Evolutionary conservation across 2,113 vertebrate genomes (phyloP).

Genomic region (Stomatorhinus ivindoensis): DNA sequence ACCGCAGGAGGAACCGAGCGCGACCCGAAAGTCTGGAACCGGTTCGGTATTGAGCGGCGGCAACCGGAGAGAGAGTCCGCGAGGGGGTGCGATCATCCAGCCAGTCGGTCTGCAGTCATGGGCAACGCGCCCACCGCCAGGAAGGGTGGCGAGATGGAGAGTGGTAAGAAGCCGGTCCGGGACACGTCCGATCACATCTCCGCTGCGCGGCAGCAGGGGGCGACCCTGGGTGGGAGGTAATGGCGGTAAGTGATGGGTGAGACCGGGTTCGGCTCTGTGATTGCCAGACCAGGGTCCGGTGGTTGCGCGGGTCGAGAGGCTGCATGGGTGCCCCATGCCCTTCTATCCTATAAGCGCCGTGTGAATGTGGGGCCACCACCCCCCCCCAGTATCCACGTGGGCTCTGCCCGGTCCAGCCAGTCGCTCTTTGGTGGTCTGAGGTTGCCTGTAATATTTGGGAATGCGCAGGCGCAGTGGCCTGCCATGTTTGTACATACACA

Average conservation of each 20-base stretch:
- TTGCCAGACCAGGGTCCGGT: background rate
- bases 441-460: background rate
- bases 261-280: background rate
- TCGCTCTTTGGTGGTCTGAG: background rate
- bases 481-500: background rate
- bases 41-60: background rate
- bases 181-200: background rate
- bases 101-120: slow-evolving; percentile 67
- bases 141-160: slow-evolving; percentile 84
- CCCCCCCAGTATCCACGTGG: background rate
- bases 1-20: background rate
- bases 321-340: no score
- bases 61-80: background rate
- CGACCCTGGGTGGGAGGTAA: background rate
- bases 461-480: background rate
- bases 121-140: slow-evolving; percentile 87
- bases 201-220: background rate
- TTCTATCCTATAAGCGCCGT: background rate
- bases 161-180: slow-evolving; percentile 55
- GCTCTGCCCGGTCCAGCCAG: background rate
- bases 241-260: background rate
- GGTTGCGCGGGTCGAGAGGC: no score
- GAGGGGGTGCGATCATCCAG: slow-evolving; percentile 2
- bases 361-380: background rate
- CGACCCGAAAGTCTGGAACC: background rate